Conservation (phyloP, 2,888 invertebrate species). For the Agriopis leucophaearia region DNA sequence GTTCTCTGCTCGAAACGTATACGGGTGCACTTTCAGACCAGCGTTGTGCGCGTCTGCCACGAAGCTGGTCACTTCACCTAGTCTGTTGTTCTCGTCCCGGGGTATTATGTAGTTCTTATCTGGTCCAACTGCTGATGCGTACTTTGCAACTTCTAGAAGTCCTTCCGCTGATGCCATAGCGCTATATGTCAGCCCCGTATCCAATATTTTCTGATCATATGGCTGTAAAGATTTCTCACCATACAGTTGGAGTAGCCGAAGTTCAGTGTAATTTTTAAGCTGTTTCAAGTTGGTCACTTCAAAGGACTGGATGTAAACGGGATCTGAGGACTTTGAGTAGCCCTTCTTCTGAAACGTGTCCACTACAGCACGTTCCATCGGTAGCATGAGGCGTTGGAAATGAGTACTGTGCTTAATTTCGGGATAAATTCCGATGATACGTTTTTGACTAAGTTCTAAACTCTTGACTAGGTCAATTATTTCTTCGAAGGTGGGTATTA, state of each 20-base stretch:
- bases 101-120: constrained; percentile 76
- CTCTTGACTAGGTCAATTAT: constrained; percentile 73
- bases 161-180: constrained; percentile 73
- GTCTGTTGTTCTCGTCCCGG: constrained; percentile 59
- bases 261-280: constrained; percentile 65
- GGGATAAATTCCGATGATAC: constrained; percentile 75
- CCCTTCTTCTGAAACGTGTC: constrained; percentile 70
- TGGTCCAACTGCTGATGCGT: constrained; percentile 76
- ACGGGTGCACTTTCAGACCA: constrained; percentile 75
- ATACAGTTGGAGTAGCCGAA: constrained; percentile 70
- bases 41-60: constrained; percentile 71
- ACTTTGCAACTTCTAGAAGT: constrained; percentile 69
- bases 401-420: constrained; percentile 76
- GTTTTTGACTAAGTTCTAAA: constrained; percentile 67
- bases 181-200: constrained; percentile 66
- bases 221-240: constrained; percentile 57
- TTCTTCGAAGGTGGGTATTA: constrained; percentile 74
- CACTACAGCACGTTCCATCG: constrained; percentile 69
- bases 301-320: constrained; percentile 78
- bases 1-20: constrained; percentile 63
- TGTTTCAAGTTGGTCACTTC: constrained; percentile 74
- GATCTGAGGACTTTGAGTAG: constrained; percentile 62
- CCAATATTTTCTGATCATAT: constrained; percentile 62
- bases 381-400: constrained; percentile 64
- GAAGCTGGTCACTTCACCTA: constrained; percentile 66